Conservation (phyloP, 64 coral and sea anemone genomes). For the Exaiptasia diaphana region DNA sequence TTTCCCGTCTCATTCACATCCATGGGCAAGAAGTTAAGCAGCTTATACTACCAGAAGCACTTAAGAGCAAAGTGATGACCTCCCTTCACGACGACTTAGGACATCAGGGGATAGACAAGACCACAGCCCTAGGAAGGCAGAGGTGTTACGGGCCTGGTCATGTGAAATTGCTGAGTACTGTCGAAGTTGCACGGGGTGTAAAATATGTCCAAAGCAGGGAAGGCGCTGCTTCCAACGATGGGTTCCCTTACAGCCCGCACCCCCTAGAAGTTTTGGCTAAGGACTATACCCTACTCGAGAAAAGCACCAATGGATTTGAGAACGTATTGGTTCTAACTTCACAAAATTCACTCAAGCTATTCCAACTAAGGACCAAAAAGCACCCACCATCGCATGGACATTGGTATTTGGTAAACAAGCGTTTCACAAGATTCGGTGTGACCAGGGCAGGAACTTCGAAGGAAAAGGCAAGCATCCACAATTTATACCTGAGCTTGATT, state of each 20-base stretch:
- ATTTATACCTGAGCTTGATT: slow-evolving; percentile 19
- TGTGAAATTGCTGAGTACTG: background rate
- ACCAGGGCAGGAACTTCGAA: slow-evolving; percentile 17
- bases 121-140: background rate
- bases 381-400: background rate
- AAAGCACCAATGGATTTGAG: slow-evolving; percentile 7
- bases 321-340: slow-evolving; percentile 50
- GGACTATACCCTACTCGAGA: slow-evolving; percentile 53
- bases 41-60: background rate
- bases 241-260: slow-evolving; percentile 33
- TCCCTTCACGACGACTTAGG: slow-evolving; percentile 23
- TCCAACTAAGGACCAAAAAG: slow-evolving; percentile 48
- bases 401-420: slow-evolving; percentile 31
- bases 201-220: slow-evolving; percentile 42
- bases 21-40: slow-evolving; percentile 5
- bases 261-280: slow-evolving; percentile 47
- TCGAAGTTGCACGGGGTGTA: slow-evolving; percentile 17
- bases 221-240: slow-evolving; percentile 10
- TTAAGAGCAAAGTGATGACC: slow-evolving; percentile 13
- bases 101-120: slow-evolving; percentile 34
- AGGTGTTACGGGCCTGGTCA: slow-evolving; percentile 41
- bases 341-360: slow-evolving; percentile 45
- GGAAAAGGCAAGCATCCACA: slow-evolving; percentile 29
- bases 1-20: background rate
- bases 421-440: slow-evolving; percentile 41